phyloP scores from a whole-genome alignment of 2,888 invertebrate genomes.

The Reticulitermes lucifugus region DNA sequence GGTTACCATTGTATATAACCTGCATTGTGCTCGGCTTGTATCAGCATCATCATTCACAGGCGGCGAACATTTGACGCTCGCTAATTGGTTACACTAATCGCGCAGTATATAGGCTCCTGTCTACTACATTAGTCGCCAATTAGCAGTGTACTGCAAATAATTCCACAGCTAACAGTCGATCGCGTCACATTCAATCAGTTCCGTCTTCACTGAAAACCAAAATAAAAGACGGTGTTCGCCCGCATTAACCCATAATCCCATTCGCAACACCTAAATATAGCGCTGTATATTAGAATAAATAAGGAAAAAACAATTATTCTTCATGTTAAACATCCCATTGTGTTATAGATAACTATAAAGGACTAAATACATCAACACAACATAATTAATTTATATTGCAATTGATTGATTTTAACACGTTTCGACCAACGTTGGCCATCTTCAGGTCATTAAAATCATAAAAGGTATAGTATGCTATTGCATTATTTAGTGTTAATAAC shows the following conservation, averaged over 20 bases:
- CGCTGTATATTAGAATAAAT: no score
- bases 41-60: constrained; percentile 19
- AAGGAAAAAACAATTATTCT: no score
- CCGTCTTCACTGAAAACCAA: neutral
- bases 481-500: no score
- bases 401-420: no score
- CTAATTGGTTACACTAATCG: constrained; percentile 38
- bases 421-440: no score
- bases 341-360: no score
- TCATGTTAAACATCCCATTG: no score
- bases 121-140: constrained; percentile 40
- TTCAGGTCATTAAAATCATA: no score
- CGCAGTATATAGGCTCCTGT: constrained; percentile 11
- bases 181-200: neutral
- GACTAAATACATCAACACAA: no score
- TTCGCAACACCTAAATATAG: no score
- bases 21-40: constrained; percentile 5
- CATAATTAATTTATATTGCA: no score
- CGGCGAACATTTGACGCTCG: constrained; percentile 16
- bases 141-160: constrained; percentile 36
- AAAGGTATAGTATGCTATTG: no score
- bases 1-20: constrained; percentile 16
- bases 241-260: neutral
- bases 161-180: neutral
- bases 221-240: neutral